phyloP scores from a whole-genome alignment of 2,113 vertebrate species.

The Rafetus swinhoei region DNA sequence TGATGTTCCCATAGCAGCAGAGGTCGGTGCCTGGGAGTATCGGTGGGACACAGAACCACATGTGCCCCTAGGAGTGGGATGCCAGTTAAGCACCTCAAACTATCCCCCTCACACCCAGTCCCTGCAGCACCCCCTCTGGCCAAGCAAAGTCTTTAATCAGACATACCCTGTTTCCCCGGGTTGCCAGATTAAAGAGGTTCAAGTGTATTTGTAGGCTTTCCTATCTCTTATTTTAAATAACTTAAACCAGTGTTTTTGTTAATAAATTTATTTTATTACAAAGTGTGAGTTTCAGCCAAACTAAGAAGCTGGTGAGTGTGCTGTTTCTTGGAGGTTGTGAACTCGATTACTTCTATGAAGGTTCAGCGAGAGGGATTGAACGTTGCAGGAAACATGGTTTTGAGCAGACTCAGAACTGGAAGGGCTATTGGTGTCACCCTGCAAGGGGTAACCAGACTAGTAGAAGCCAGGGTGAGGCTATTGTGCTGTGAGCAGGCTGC shows the following conservation, averaged over 20 bases:
- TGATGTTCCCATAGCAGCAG: too few relatives aligned
- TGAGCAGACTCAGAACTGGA: not conserved
- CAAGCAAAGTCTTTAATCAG: too few relatives aligned
- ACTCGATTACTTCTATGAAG: not conserved
- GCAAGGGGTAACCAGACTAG: not conserved
- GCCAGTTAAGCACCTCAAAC: too few relatives aligned
- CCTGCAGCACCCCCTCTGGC: too few relatives aligned
- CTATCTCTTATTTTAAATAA: not conserved
- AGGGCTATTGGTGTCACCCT: not conserved
- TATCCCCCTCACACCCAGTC: too few relatives aligned
- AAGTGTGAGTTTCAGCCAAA: not conserved
- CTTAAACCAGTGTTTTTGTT: not conserved
- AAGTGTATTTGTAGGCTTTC: not conserved
- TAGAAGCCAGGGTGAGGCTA: not conserved
- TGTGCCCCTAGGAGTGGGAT: too few relatives aligned
- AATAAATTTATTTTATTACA: not conserved
- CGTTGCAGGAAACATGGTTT: not conserved
- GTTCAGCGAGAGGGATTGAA: not conserved
- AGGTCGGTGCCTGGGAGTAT: too few relatives aligned
- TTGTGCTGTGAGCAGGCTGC: not conserved
- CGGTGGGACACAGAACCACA: too few relatives aligned
- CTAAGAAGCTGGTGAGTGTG: not conserved
- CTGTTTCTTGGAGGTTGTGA: not conserved
- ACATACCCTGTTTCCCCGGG: too few relatives aligned
- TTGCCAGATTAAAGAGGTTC: too few relatives aligned